Evolutionary conservation across 2,888 invertebrate species (phyloP).

Genomic region (Euplagia quadripunctaria): DNA sequence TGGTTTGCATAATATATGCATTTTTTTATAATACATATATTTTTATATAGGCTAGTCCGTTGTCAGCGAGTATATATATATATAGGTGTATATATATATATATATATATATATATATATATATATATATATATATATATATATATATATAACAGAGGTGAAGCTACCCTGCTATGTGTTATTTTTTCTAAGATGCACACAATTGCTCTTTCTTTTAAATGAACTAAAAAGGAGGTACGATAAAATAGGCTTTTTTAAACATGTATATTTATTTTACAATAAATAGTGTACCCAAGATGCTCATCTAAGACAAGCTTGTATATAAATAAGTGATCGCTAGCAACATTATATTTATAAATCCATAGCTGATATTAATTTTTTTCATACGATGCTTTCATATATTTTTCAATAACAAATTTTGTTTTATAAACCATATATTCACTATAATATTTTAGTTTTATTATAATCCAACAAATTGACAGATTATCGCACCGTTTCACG

Average conservation of each 20-base stretch:
- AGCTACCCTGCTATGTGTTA: no score
- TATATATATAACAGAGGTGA: no score
- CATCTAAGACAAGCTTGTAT: background rate
- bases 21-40: no score
- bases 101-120: no score
- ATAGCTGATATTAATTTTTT: background rate
- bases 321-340: slow-evolving; percentile 1
- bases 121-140: no score
- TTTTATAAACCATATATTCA: slow-evolving; percentile 4
- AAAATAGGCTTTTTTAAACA: background rate
- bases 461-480: slow-evolving; percentile 34
- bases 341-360: background rate
- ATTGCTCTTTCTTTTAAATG: no score
- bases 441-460: slow-evolving; percentile 7
- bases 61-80: no score
- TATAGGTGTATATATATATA: no score
- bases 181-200: no score
- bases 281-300: background rate
- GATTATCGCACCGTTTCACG: background rate
- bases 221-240: background rate
- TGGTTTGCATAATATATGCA: no score
- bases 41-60: no score
- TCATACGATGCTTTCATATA: slow-evolving; percentile 4
- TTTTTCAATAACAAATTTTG: background rate
- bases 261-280: background rate